A percentile compares a stretch with the other conserved stretches of the same genome.
These are phyloP conservation scores for Lymantria monacha DNA, from an alignment of 2,888 invertebrate species.

Conservation along the genomic window DNA sequence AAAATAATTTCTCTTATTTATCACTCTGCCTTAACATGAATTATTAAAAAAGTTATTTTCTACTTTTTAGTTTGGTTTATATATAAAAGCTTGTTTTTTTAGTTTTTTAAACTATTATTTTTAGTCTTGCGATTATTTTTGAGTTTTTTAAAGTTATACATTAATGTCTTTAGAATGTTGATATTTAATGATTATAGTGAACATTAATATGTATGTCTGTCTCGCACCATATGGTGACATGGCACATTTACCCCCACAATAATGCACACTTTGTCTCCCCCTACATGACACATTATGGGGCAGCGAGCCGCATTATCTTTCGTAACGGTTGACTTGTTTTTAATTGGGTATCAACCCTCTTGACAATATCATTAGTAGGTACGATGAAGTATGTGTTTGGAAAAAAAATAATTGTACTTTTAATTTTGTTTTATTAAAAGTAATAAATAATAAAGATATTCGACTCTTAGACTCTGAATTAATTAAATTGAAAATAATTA, in stretches of 20 bases:
- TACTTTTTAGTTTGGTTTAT: too few relatives aligned
- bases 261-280: slow-evolving; percentile 13
- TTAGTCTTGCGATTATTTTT: too few relatives aligned
- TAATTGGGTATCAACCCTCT: slow-evolving; percentile 38
- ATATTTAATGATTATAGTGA: not conserved
- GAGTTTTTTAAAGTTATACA: too few relatives aligned
- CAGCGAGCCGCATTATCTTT: slow-evolving; percentile 29
- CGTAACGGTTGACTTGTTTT: slow-evolving; percentile 41
- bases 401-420: not conserved
- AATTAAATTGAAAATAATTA: too few relatives aligned
- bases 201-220: not conserved
- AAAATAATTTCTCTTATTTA: too few relatives aligned
- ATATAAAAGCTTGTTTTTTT: too few relatives aligned
- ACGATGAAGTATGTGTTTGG: slow-evolving; percentile 5
- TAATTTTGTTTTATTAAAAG: not conserved
- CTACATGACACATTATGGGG: slow-evolving; percentile 20
- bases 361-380: slow-evolving; percentile 1
- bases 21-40: too few relatives aligned
- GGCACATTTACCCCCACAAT: not conserved
- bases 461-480: too few relatives aligned
- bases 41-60: too few relatives aligned
- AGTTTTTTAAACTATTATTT: not conserved
- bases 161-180: too few relatives aligned
- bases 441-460: too few relatives aligned
- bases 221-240: not conserved